Conservation (phyloP, 2,113 vertebrate species). For the Oenanthe melanoleuca region DNA sequence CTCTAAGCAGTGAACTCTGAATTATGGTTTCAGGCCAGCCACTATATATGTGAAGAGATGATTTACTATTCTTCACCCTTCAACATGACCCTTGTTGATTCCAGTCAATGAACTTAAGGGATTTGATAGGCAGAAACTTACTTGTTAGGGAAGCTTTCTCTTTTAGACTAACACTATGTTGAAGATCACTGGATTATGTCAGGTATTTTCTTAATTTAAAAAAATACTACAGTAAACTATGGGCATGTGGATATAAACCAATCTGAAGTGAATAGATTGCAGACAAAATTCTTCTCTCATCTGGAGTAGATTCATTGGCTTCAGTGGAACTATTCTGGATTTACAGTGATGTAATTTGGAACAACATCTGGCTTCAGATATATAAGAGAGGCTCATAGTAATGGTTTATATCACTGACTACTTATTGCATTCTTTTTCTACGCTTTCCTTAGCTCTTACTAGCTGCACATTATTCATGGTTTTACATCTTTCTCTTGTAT, state of each 20-base stretch:
- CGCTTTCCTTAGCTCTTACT: background rate
- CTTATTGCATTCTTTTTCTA: slow-evolving; percentile 6
- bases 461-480: background rate
- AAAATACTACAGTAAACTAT: background rate
- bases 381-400: background rate
- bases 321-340: slow-evolving; percentile 53
- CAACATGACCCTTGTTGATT: background rate
- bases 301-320: slow-evolving; percentile 50
- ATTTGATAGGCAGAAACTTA: background rate
- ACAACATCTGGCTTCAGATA: slow-evolving; percentile 40
- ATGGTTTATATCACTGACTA: slow-evolving; percentile 44
- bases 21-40: background rate
- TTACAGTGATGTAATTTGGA: slow-evolving; percentile 63
- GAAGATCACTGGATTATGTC: background rate
- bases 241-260: background rate
- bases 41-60: background rate
- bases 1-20: background rate
- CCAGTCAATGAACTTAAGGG: background rate
- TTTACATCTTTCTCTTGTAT: background rate
- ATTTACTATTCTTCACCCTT: background rate
- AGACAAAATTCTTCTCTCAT: slow-evolving; percentile 60
- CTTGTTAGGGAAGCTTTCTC: background rate
- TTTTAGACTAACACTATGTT: background rate
- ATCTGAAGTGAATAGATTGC: slow-evolving; percentile 32
- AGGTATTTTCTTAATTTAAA: background rate